Evolutionary conservation across 2,113 vertebrate species (phyloP).

Genomic region (Sorex araneus): DNA sequence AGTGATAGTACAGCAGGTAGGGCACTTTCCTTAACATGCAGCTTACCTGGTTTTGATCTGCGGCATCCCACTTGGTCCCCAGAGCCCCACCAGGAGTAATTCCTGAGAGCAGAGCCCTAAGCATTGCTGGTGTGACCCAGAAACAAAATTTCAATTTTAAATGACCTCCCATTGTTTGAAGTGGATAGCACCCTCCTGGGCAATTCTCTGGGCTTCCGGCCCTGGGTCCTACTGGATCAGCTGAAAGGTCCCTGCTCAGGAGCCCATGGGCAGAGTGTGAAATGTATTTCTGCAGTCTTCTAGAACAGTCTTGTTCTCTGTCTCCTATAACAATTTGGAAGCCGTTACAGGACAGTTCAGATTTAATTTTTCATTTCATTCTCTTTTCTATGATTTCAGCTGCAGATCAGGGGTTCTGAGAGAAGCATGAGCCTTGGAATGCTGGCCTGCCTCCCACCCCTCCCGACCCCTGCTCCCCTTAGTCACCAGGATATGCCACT

Average conservation of each 20-base stretch:
- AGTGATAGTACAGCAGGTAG: too few relatives aligned
- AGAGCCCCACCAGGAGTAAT: too few relatives aligned
- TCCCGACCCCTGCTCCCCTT: conserved; percentile 5
- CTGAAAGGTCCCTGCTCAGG: neutral
- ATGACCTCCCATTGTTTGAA: neutral
- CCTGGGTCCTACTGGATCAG: neutral
- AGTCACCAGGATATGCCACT: neutral
- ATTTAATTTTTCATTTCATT: conserved; percentile 65
- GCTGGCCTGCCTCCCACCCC: conserved; percentile 43
- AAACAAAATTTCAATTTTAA: too few relatives aligned
- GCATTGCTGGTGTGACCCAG: too few relatives aligned
- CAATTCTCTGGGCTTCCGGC: neutral
- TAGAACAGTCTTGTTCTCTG: conserved; percentile 15
- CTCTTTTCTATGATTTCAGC: conserved; percentile 39
- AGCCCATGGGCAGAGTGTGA: neutral
- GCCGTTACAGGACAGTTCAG: conserved; percentile 29
- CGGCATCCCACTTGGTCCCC: too few relatives aligned
- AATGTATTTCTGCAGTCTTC: neutral
- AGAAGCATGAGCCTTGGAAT: neutral
- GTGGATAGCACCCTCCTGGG: accelerated
- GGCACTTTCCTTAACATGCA: too few relatives aligned
- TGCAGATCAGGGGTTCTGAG: neutral
- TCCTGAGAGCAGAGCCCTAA: too few relatives aligned
- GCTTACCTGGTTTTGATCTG: too few relatives aligned
- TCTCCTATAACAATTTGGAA: conserved; percentile 16